Base-by-base conservation (phyloP, 2,797 vertebrate genomes). In the Acanthurus lineatus region DNA sequence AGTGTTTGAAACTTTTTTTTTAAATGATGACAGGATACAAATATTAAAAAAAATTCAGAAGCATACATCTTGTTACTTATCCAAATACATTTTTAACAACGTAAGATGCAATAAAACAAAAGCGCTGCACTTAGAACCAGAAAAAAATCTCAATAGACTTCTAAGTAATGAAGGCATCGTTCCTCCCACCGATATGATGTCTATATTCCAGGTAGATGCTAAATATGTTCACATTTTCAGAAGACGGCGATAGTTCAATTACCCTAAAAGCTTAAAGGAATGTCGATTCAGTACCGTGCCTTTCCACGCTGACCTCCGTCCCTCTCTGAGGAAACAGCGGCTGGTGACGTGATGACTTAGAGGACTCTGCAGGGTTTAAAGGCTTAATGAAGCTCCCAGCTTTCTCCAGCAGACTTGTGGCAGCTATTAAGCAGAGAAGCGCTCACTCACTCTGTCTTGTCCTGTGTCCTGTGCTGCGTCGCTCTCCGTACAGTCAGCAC, bases 341-440 rank as follows among this genome's bases (percentile, higher is more conserved):
- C 82, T 77, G 82, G 66, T 93, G 88, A 92, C 89, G 86, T 83
- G 91, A 91, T 90, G 90, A 93, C 92, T 92, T 94, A 91, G 88
- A 90, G 73, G 86, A 90, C 90, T 90, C 87, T 81, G 68, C 69
- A 52, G 87, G 92, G 91, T 93, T 94, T 95, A 94, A 93, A 91
- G 90, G 91, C 91, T 94, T 93, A 93, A 91, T 90, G 90, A 92
- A 91, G 91, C 89, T 83, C 87, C 81, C 76, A 60, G 86, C 78
- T 91, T 91, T 92, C 88, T 90, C 83, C 86, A 77, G 81, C 80
- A 74, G 76, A 54, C 90, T 32, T 57, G 77, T 69, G 81, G 82
- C 87, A 78, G 88, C 89, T 90, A 77, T 91, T 87, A 88, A 88
- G 84, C 72, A 73, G 75, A 71, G 73, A 79, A 76, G 35, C 81